These are phyloP conservation scores for Boulengeromyrus knoepffleri DNA, from an alignment of 2,113 vertebrate species.

Conservation along the genomic window DNA sequence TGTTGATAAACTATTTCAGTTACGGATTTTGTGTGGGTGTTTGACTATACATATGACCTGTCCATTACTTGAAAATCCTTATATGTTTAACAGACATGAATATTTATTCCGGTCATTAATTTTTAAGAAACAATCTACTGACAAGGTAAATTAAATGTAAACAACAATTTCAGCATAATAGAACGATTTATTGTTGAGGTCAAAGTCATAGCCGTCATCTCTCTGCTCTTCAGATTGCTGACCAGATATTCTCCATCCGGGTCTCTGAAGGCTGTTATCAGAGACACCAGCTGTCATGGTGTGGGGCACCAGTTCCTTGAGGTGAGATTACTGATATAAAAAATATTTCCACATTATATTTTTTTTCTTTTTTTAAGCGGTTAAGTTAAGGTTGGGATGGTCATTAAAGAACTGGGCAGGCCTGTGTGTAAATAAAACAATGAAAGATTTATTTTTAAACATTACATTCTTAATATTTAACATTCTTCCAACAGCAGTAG, in stretches of 20 bases:
- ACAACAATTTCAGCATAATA: neutral
- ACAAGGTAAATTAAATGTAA: neutral
- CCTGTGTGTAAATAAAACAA: neutral
- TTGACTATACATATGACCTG: neutral
- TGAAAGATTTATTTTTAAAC: neutral
- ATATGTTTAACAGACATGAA: neutral
- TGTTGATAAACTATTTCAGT: neutral
- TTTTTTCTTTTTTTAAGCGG: neutral
- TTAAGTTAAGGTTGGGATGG: neutral
- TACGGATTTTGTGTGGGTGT: neutral
- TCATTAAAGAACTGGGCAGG: neutral
- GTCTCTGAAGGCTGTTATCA: constrained; percentile 49
- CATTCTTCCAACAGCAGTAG: neutral
- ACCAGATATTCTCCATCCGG: constrained; percentile 43
- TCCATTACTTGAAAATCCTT: neutral
- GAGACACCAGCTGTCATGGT: constrained; percentile 32
- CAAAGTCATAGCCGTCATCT: neutral
- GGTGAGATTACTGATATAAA: constrained; percentile 39
- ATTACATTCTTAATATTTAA: neutral
- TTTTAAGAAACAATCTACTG: neutral
- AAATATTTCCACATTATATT: neutral
- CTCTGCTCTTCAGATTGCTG: constrained; percentile 42
- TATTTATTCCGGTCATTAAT: neutral
- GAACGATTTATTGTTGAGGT: neutral
- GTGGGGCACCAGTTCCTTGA: constrained; percentile 54